Base-by-base conservation (phyloP, 1,140 invertebrate species). In the Hesperophylax magnus region DNA sequence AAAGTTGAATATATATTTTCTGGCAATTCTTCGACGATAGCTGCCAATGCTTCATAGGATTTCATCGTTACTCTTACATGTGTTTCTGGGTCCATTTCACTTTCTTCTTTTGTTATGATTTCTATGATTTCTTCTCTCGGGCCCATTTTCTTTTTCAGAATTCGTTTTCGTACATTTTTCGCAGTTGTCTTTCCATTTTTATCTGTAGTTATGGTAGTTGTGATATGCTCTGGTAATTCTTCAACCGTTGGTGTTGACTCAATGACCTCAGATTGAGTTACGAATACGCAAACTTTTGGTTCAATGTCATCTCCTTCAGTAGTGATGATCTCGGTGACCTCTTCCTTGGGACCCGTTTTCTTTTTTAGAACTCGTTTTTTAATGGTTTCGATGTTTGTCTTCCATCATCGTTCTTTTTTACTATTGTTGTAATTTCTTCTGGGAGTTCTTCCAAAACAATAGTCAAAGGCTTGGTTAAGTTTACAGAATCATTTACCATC, bases 91-190 rank as follows among this genome's bases (percentile, higher is more conserved):
- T 85, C 76, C 85, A 88, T 85, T 77, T 84, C 86, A 78, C 87
- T 85, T 79, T 89, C 87, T 85, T 87, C 86, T 78, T 86, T 84
- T 34, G 88, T 87, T 34, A 86, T 85, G 81, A 88, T 58, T 58
- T 58, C 56, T 58, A n/a, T 22, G n/a, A n/a, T n/a, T 58, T 22
- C 24, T 15, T 31, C 18, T 27, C 24, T 24, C 24, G 61, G 22
- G 71, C 71, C 56, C 80, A 56, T 24, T 65, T 9, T 18, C 24
- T 22, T 22, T 65, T 22, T 22, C 15, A 22, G 18, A 6, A 24
- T 18, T 6, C 20, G 15, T 65, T 24, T 22, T 56, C 58, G 20
- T 3, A 24, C 61, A 65, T 22, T 65, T 5, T 18, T 65, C 24
- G 24, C 17, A 17, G 15, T 65, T 58, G 5, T n/a, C 6, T 18